Evolutionary conservation across 1,140 invertebrate species (phyloP).

Genomic region (Brachionus rotundiformis): DNA sequence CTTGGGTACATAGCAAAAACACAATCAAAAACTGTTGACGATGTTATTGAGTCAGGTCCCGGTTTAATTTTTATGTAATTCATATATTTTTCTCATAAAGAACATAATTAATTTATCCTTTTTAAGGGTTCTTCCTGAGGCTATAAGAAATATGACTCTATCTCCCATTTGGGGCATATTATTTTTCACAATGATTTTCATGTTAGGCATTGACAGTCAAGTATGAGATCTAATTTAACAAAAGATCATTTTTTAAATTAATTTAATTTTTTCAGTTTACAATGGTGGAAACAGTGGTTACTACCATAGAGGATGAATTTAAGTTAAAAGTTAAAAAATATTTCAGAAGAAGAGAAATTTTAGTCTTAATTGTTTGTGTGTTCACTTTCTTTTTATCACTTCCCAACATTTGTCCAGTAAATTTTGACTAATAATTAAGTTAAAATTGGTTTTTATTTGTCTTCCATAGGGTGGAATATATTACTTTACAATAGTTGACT

Average conservation of each 20-base stretch:
- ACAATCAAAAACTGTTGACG: conserved; percentile 57
- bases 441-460: background rate
- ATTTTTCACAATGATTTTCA: conserved; percentile 63
- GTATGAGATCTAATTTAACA: conserved; percentile 64
- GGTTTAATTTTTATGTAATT: conserved; percentile 46
- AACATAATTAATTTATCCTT: background rate
- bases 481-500: conserved; percentile 86
- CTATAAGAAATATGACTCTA: conserved; percentile 59
- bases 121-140: conserved; percentile 57
- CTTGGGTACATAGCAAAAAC: conserved; percentile 59
- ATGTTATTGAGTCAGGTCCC: conserved; percentile 60
- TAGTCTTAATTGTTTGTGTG: conserved; percentile 78
- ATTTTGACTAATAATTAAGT: background rate
- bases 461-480: conserved; percentile 79
- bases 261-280: conserved; percentile 67
- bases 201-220: conserved; percentile 80
- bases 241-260: background rate
- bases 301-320: conserved; percentile 86
- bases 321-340: conserved; percentile 77
- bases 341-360: conserved; percentile 79
- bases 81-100: no score
- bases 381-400: conserved; percentile 80
- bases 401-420: conserved; percentile 56
- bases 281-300: conserved; percentile 85
- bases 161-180: conserved; percentile 60